Percentiles rank a stretch among this genome's conserved stretches.
Evolutionary conservation across 1,140 invertebrate genomes (phyloP).

Genomic region (Macrobrachium nipponense): DNA sequence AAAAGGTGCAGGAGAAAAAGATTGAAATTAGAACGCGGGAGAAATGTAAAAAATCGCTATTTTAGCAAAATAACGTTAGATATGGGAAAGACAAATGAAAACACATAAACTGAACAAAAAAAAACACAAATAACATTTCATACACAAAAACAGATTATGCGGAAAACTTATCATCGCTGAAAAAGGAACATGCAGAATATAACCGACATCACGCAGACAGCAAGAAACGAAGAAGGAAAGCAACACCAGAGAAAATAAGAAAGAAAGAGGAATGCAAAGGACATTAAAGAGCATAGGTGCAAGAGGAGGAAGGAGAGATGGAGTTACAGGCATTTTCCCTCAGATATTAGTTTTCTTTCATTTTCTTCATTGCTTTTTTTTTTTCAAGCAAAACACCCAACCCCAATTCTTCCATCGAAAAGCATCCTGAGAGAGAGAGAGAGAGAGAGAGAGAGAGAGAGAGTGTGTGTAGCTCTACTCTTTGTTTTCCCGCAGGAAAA

Average conservation of each 20-base stretch:
- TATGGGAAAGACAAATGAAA: background rate
- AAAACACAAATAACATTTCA: background rate
- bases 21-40: background rate
- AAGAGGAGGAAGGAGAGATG: background rate
- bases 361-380: background rate
- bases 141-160: background rate
- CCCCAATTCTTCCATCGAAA: background rate
- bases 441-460: slow-evolving; percentile 3
- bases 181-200: no score
- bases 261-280: background rate
- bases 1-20: background rate
- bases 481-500: background rate
- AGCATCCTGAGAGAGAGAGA: background rate
- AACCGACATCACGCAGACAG: background rate
- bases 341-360: background rate
- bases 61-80: background rate
- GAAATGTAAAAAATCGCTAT: background rate
- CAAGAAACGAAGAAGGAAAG: background rate
- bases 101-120: background rate
- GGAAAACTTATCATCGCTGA: no score
- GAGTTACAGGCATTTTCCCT: background rate
- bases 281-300: background rate
- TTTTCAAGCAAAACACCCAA: background rate
- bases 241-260: background rate
- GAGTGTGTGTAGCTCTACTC: background rate